A percentile compares a stretch with the other conserved stretches of the same genome.
Evolutionary conservation across 1,140 invertebrate genomes (phyloP).

Genomic region (Hyles euphorbiae): DNA sequence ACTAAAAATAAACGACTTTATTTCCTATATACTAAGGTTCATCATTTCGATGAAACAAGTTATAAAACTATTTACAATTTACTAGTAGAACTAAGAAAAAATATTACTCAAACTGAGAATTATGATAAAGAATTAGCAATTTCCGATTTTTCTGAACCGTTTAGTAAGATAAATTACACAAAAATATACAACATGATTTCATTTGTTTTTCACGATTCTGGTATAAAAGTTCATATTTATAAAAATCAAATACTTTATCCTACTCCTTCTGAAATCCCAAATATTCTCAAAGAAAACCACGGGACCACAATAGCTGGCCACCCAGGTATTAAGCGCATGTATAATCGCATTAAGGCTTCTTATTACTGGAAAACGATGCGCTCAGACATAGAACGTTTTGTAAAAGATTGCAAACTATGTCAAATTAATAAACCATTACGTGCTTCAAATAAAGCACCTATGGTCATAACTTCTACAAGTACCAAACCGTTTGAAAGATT

Average conservation of each 20-base stretch:
- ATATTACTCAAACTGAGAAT: background rate
- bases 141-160: conserved; percentile 16
- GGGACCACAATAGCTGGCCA: background rate
- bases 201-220: conserved; percentile 16
- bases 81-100: conserved; percentile 22
- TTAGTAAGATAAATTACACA: conserved; percentile 13
- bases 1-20: conserved; percentile 23
- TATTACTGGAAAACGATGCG: too few species aligned
- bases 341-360: too few species aligned
- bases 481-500: conserved; percentile 12
- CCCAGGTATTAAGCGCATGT: conserved; percentile 2
- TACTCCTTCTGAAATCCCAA: conserved; percentile 1
- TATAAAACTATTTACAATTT: conserved; percentile 23
- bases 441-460: conserved; percentile 28
- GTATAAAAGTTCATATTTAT: conserved; percentile 14
- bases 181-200: conserved; percentile 22
- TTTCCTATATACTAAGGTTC: conserved; percentile 33
- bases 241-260: conserved; percentile 1
- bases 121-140: conserved; percentile 10
- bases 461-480: conserved; percentile 41
- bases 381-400: too few species aligned
- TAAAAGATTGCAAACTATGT: too few species aligned
- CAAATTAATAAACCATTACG: too few species aligned
- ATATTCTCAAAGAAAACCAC: conserved; percentile 7
- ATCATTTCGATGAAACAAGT: conserved; percentile 31